Evolutionary conservation across 2,797 vertebrate genomes (phyloP).

Genomic region (Zenarchopterus dispar): DNA sequence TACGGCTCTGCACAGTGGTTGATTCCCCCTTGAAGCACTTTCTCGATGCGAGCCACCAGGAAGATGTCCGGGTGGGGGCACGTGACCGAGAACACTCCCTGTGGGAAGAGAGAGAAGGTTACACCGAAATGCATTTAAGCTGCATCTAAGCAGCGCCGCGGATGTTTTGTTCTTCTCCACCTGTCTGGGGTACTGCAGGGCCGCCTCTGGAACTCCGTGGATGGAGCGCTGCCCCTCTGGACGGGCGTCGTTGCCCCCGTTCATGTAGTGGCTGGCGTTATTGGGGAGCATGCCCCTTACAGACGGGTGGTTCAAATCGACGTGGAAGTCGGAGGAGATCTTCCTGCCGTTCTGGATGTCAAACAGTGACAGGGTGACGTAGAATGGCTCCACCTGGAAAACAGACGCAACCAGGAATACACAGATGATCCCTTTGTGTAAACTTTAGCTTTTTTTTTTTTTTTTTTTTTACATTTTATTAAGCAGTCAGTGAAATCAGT

Average conservation of each 20-base stretch:
- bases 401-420: background rate
- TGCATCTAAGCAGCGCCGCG: background rate
- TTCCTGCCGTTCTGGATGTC: conserved; percentile 93
- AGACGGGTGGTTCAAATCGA: conserved; percentile 93
- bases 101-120: conserved; percentile 24
- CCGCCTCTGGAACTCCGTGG: conserved; percentile 82
- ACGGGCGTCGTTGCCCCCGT: conserved; percentile 82
- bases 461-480: no score
- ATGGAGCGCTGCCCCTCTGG: conserved; percentile 76
- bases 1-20: conserved; percentile 96
- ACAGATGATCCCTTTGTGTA: no score
- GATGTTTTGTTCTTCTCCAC: conserved; percentile 64
- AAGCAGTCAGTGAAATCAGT: no score
- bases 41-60: conserved; percentile 96
- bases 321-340: conserved; percentile 96
- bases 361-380: conserved; percentile 93
- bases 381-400: conserved; percentile 95
- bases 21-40: conserved; percentile 95
- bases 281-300: conserved; percentile 89
- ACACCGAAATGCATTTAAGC: conserved; percentile 2
- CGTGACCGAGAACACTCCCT: conserved; percentile 96
- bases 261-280: conserved; percentile 80
- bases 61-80: conserved; percentile 98
- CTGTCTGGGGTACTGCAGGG: conserved; percentile 93
- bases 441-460: no score